Conservation (phyloP, 2,888 invertebrate genomes). For the Pasiphila rectangulata region DNA sequence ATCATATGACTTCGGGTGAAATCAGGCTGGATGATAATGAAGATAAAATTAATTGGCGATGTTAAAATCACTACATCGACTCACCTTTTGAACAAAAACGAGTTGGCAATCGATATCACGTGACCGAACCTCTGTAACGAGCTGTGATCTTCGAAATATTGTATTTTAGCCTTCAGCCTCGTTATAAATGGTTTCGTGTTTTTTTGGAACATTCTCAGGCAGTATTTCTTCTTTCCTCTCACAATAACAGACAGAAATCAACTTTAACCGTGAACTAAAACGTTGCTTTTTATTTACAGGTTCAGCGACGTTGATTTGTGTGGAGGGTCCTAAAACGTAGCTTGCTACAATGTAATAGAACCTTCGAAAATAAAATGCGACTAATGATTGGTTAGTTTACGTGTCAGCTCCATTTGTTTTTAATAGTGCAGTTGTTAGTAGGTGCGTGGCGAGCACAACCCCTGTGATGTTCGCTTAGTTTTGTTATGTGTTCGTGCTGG, state of each 20-base stretch:
- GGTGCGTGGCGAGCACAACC: too few relatives aligned
- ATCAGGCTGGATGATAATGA: background rate
- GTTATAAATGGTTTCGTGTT: slow-evolving; percentile 27
- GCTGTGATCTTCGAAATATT: slow-evolving; percentile 61
- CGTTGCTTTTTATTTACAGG: slow-evolving; percentile 1
- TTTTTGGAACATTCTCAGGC: slow-evolving; percentile 7
- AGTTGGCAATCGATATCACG: slow-evolving; percentile 50
- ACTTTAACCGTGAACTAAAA: background rate
- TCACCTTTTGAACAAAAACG: slow-evolving; percentile 57
- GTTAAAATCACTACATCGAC: background rate
- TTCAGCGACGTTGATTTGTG: slow-evolving; percentile 12
- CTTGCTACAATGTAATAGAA: slow-evolving; percentile 24
- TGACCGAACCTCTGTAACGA: slow-evolving; percentile 58
- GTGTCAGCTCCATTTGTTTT: background rate
- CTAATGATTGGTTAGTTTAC: background rate
- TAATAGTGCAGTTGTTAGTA: too few relatives aligned
- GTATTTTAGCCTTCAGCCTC: slow-evolving; percentile 45
- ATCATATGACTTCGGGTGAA: too few relatives aligned
- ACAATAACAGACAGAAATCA: slow-evolving; percentile 5
- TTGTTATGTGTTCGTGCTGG: slow-evolving; percentile 3
- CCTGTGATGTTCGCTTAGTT: too few relatives aligned
- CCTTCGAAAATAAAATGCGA: background rate
- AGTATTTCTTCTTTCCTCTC: slow-evolving; percentile 1
- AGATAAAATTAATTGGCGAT: too few relatives aligned
- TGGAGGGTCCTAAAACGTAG: slow-evolving; percentile 15